Evolutionary conservation across 2,888 invertebrate species (phyloP), one percentile per base, ranked within the genome.

Genomic region (Oeneis ivallda): DNA sequence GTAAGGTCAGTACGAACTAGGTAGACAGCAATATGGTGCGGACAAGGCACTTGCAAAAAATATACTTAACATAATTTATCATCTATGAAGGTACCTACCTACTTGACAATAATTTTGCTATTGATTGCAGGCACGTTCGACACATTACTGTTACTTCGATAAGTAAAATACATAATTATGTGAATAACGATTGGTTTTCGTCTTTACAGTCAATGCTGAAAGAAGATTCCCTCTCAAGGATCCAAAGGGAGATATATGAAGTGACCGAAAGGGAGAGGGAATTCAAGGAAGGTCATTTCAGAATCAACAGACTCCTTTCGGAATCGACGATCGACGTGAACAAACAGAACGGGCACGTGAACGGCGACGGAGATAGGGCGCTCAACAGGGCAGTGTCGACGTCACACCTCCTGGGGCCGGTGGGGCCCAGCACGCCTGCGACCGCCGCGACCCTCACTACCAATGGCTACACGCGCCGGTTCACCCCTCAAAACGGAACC

Each of bases 221-320:
- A 85, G 93, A 95, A 81, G 94, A 95, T 87, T 96, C 96, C 71
- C 92, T 96, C 78, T 94, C 94, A 79, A 94, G 97, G 83, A 97
- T 98, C 83, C 97, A 98, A 88, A 94, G 95, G 80, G 98, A 98
- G 93, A 97, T 98, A 77, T 95, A 95, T 77, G 96, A 96, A 88
- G 96, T 96, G 68, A 95, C 95, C 62, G 95, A 96, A 78, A 93
- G 97, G 72, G 98, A 98, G 86, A 93, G 95, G 79, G 97, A 96
- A 80, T 94, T 97, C 74, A 93, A 94, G 74, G 94, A 94, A 75
- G 94, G 94, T 19, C 92, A 89, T 76, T 91, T 92, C 72, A 82
- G 90, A 64, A 86, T 89, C 59, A 89, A 85, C 73, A 79, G 92
- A 59, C 84, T 92, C 43, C 71, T 89, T 70, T 92, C 92, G 6